Percentiles rank a stretch among this genome's conserved stretches.
phyloP scores from a whole-genome alignment of 2,888 invertebrate genomes.

The Patella ulyssiponensis region DNA sequence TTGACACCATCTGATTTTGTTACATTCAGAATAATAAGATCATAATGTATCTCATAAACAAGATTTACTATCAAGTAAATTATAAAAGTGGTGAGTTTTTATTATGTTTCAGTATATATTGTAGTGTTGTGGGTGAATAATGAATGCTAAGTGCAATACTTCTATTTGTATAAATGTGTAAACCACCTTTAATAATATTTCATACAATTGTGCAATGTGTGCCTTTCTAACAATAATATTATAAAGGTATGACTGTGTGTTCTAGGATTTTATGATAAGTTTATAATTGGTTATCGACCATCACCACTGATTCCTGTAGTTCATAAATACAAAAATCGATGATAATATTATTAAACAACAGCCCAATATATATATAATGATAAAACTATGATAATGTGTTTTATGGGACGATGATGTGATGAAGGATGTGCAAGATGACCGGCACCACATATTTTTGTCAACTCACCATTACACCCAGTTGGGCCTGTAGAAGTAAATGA shows the following conservation, averaged over 20 bases:
- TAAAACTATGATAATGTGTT: conserved; percentile 2
- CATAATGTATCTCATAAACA: too few species aligned
- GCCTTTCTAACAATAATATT: too few species aligned
- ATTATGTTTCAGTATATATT: too few species aligned
- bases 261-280: not conserved
- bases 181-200: too few species aligned
- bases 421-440: conserved; percentile 8
- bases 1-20: too few species aligned
- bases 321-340: conserved; percentile 5
- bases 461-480: conserved; percentile 64
- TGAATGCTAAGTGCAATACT: too few species aligned
- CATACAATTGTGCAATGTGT: too few species aligned
- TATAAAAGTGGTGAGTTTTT: too few species aligned
- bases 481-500: conserved; percentile 46
- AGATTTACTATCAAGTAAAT: too few species aligned
- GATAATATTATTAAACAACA: not conserved
- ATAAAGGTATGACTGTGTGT: not conserved
- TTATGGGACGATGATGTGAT: not conserved
- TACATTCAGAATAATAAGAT: too few species aligned
- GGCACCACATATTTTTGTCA: conserved; percentile 20
- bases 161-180: too few species aligned
- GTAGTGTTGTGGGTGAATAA: too few species aligned
- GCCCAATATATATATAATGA: conserved; percentile 13
- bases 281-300: not conserved
- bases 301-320: not conserved